Evolutionary conservation across 2,113 vertebrate species (phyloP).

Genomic region (Guaruba guarouba): DNA sequence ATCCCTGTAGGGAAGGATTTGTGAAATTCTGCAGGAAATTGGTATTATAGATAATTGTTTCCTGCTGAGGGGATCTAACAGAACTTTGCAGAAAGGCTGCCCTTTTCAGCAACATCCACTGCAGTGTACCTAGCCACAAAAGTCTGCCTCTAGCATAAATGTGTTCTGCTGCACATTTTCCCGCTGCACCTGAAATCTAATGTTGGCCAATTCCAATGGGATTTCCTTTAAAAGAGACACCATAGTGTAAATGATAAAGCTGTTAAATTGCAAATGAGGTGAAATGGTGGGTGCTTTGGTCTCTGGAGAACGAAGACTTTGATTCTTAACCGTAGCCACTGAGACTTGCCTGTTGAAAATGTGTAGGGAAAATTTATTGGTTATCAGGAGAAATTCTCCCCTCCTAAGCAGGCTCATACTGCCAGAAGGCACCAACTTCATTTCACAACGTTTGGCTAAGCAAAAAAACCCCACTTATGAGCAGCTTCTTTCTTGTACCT

Average conservation of each 20-base stretch:
- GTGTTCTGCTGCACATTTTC: neutral
- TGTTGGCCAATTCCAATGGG: neutral
- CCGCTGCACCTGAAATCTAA: neutral
- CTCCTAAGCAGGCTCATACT: neutral
- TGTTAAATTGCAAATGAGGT: neutral
- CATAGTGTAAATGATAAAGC: neutral
- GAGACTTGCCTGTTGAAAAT: neutral
- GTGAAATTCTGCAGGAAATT: slow-evolving; percentile 61
- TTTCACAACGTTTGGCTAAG: neutral
- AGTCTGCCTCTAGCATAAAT: neutral
- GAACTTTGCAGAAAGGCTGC: slow-evolving; percentile 53
- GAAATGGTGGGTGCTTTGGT: neutral
- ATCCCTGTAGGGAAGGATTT: slow-evolving; percentile 66
- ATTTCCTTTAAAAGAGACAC: neutral
- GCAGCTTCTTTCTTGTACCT: neutral
- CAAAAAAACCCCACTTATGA: neutral
- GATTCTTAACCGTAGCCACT: neutral
- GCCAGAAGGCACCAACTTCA: neutral
- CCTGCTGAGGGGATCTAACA: slow-evolving; percentile 48
- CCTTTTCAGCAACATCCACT: slow-evolving; percentile 47
- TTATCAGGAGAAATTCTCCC: neutral
- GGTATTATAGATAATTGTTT: slow-evolving; percentile 63
- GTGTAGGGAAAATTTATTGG: neutral
- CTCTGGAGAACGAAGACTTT: neutral
- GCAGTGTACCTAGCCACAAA: neutral